Base-by-base conservation (phyloP, 2,888 invertebrate genomes). In the Chrysina gloriosa region DNA sequence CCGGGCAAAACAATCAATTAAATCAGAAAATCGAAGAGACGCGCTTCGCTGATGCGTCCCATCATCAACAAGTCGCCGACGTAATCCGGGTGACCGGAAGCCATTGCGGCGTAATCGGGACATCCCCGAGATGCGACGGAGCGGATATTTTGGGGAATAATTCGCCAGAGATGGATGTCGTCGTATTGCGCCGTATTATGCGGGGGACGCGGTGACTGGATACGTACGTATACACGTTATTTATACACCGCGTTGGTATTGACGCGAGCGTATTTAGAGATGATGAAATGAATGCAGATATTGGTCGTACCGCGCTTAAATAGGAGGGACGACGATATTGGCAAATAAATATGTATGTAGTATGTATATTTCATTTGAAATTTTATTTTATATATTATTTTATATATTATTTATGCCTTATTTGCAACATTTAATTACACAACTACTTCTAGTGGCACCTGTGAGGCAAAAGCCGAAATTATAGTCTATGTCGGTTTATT, bases 101-200 rank as follows among this genome's bases (percentile, higher is more conserved):
- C 48, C 25, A n/a, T 5, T 48, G 48, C 25, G 21, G 48, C 48
- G 14, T 48, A 48, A 48, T 48, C 48, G 14, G 48, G 25, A 48
- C 48, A n/a, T 48, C 21, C 6, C 23, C 21, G 11, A 4, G 16
- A 4, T 16, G 31, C 31, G 9, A 3, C 45, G 25, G n/a, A n/a
- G n/a, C 25, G 23, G 48, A 11, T 25, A 48, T 48, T 48, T 6
- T 7, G 9, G 14, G 5, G 23, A 48, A n/a, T 36, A 36, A 11
- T 2, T n/a, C 36, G 3, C n/a, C 23, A 48, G 48, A 48, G 25
- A 48, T 48, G 25, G 48, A 48, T 48, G 14, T n/a, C n/a, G 47
- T 19, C 25, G 11, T 48, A 25, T 48, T 48, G 11, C n/a, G 25
- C n/a, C 11, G 11, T 11, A 6, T 9, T 48, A 25, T 48, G 23